A percentile compares a stretch with the other conserved stretches of the same genome.
phyloP scores from a whole-genome alignment of 2,113 vertebrate genomes.

The Paratilapia polleni region DNA sequence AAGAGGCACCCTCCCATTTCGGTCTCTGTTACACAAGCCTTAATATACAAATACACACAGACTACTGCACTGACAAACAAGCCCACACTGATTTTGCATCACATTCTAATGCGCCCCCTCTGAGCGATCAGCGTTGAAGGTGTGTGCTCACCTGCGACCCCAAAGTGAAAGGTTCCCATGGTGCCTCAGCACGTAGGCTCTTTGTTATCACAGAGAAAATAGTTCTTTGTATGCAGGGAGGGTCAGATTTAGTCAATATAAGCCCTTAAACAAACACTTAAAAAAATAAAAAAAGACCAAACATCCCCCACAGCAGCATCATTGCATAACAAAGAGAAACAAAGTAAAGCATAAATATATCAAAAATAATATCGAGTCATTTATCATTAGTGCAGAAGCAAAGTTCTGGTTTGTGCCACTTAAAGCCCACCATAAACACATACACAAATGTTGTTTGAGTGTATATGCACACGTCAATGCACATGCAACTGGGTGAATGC shows the following conservation, averaged over 20 bases:
- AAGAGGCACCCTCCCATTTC: constrained; percentile 51
- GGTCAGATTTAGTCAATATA: constrained; percentile 20
- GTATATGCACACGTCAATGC: background rate
- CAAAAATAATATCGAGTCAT: background rate
- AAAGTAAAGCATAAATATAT: background rate
- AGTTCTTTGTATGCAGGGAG: constrained; percentile 51
- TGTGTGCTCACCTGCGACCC: constrained; percentile 63
- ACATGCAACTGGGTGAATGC: background rate
- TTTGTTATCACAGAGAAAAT: constrained; percentile 61
- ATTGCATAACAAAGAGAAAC: background rate
- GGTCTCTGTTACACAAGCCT: constrained; percentile 13
- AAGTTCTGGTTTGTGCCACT: background rate
- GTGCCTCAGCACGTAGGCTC: constrained; percentile 66
- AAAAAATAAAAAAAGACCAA: background rate
- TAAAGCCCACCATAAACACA: background rate
- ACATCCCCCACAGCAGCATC: background rate
- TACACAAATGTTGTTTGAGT: background rate
- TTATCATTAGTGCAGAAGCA: background rate
- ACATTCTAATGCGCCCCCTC: constrained; percentile 19
- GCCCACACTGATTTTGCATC: constrained; percentile 35
- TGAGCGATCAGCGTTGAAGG: constrained; percentile 21
- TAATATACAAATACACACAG: background rate
- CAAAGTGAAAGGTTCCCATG: constrained; percentile 57
- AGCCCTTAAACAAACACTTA: constrained; percentile 6
- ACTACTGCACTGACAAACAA: constrained; percentile 22